Percentiles rank a stretch among this genome's conserved stretches.
Evolutionary conservation across 2,797 vertebrate species (phyloP).

Genomic region (Heliangelus exortis): DNA sequence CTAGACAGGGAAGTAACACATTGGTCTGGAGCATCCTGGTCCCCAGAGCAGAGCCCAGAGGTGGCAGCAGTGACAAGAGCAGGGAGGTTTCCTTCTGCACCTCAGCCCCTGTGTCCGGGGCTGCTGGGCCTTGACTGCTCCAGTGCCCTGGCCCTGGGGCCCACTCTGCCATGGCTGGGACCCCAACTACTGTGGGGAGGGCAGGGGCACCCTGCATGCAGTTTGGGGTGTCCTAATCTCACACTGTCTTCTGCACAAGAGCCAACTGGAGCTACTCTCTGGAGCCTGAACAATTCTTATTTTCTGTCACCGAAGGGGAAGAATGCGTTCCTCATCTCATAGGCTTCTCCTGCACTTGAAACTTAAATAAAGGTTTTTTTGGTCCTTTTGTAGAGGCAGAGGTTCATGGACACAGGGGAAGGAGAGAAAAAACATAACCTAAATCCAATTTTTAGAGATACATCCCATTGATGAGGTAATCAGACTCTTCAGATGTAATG

Average conservation of each 20-base stretch:
- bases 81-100: neutral
- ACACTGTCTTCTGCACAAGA: neutral
- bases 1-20: rapidly evolving
- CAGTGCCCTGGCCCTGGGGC: too few relatives aligned
- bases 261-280: neutral
- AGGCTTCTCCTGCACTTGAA: slow-evolving; percentile 40
- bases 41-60: neutral
- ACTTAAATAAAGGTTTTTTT: slow-evolving; percentile 33
- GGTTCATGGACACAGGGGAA: neutral
- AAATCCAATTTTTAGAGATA: slow-evolving; percentile 80
- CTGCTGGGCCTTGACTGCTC: neutral
- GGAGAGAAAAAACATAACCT: slow-evolving; percentile 3
- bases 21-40: rapidly evolving
- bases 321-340: neutral
- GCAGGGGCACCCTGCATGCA: neutral
- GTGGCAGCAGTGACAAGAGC: neutral
- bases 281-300: neutral
- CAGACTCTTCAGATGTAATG: slow-evolving; percentile 95
- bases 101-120: rapidly evolving
- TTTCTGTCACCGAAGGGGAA: neutral
- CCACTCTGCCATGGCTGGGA: rapidly evolving
- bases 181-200: neutral
- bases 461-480: slow-evolving; percentile 99
- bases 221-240: neutral
- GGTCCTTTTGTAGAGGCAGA: slow-evolving; percentile 45